Base-by-base conservation (phyloP, 1,140 invertebrate genomes). In the Drosophila kanapiae region DNA sequence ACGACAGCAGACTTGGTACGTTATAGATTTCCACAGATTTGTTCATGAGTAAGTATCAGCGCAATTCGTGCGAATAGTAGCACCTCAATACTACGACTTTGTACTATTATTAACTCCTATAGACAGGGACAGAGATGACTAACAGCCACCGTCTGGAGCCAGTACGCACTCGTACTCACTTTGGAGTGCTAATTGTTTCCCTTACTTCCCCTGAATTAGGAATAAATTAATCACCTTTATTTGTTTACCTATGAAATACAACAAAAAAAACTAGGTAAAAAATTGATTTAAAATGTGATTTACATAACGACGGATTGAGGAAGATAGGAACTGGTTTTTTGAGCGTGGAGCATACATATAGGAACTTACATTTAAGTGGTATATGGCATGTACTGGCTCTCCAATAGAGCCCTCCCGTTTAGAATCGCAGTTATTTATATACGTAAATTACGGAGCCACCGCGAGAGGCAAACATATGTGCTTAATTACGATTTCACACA, bases 401-500 rank as follows among this genome's bases (percentile, higher is more conserved):
- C 61, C 35, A 45, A 53, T 51, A 51, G 37, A 27, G 29, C n/a
- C 18, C 48, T 47, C 18, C 51, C 70, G 43, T 42, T 45, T 35
- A 75, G 71, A 75, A 75, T 75, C 48, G 42, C 58, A 38, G 53
- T 45, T 37, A 54, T 60, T 47, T 78, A 43, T 48, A 72, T 37
- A 38, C 53, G 51, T 37, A 67, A 57, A 57, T 72, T 58, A 60
- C 61, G 42, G 48, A 49, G 13, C 29, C 18, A 48, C 14, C 23
- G n/a, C 49, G 40, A 49, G 67, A 68, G 63, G n/a, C 37, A 38
- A 38, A 38, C 45, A 48, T 49, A 70, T 78, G 38, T 37, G 64
- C 38, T 85, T 81, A 85, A 85, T 80, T 74, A 63, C 78, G 74
- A 57, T 47, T 84, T 84, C 72, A 84, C 82, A 85, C 78, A 85